phyloP scores from a whole-genome alignment of 2,888 invertebrate genomes.

The Podotricha telesiphe region DNA sequence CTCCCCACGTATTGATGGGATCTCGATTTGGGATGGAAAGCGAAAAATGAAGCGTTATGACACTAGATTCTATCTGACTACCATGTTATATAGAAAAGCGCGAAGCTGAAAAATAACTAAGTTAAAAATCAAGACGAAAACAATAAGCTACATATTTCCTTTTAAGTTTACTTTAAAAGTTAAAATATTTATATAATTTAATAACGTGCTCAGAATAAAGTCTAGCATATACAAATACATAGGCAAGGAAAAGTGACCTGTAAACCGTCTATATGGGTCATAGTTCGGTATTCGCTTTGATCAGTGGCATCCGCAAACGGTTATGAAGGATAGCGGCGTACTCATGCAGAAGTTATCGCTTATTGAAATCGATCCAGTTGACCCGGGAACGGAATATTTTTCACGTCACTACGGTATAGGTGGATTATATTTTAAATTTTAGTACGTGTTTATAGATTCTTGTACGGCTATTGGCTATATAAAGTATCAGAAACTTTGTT shows the following conservation, averaged over 20 bases:
- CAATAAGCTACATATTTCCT: neutral
- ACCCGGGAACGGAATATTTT: constrained; percentile 46
- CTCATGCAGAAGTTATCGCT: constrained; percentile 74
- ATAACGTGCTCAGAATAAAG: neutral
- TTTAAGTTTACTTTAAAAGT: neutral
- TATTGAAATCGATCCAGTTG: constrained; percentile 70
- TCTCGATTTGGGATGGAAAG: too few species aligned
- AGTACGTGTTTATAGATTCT: neutral
- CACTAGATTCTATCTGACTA: too few species aligned
- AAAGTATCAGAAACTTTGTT: too few species aligned
- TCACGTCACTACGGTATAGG: constrained; percentile 40
- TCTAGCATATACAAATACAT: neutral
- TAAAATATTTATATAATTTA: neutral
- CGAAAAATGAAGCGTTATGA: too few species aligned
- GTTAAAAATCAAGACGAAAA: too few species aligned
- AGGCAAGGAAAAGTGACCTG: constrained; percentile 20
- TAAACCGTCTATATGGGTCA: constrained; percentile 29
- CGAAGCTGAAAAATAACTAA: too few species aligned
- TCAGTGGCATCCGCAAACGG: constrained; percentile 53
- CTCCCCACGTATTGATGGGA: too few species aligned
- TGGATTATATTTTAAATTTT: constrained; percentile 37
- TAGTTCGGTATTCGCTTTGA: constrained; percentile 44
- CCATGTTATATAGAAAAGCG: too few species aligned
- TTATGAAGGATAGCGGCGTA: constrained; percentile 53
- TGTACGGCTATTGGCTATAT: too few species aligned